phyloP scores from a whole-genome alignment of 2,888 invertebrate species.

The Druceiella hillmani region DNA sequence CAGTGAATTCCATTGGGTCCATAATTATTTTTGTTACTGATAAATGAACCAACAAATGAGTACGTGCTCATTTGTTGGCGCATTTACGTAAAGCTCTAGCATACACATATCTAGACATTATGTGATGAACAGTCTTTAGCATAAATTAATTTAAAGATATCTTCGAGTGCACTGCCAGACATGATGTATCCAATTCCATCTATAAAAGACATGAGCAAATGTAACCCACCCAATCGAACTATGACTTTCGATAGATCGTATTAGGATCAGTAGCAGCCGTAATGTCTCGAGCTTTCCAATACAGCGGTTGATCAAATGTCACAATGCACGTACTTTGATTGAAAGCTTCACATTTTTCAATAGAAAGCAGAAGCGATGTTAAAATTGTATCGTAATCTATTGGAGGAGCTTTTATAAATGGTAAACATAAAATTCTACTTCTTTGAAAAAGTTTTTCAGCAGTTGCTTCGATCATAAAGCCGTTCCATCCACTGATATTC shows the following conservation, averaged over 20 bases:
- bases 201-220: neutral
- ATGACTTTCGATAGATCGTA: neutral
- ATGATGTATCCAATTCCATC: slow-evolving; percentile 8
- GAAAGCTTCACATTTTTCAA: too few relatives aligned
- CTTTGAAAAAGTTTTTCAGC: too few relatives aligned
- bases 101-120: slow-evolving; percentile 9
- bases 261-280: slow-evolving; percentile 1
- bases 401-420: too few relatives aligned
- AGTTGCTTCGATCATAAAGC: too few relatives aligned
- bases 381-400: too few relatives aligned
- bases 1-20: slow-evolving; percentile 5
- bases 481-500: too few relatives aligned
- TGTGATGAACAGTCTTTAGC: slow-evolving; percentile 7
- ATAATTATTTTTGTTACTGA: slow-evolving; percentile 7
- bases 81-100: slow-evolving; percentile 5
- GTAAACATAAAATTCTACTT: too few relatives aligned
- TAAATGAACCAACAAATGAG: slow-evolving; percentile 5
- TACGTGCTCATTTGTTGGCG: too few relatives aligned
- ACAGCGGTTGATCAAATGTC: slow-evolving; percentile 8
- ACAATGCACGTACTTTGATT: too few relatives aligned
- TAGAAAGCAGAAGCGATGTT: too few relatives aligned
- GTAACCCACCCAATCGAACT: too few relatives aligned
- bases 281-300: slow-evolving; percentile 6
- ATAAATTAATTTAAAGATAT: slow-evolving; percentile 7
- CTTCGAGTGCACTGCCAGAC: slow-evolving; percentile 8